Evolutionary conservation across 2,113 vertebrate genomes (phyloP).

Genomic region (Planiliza haematocheilus): DNA sequence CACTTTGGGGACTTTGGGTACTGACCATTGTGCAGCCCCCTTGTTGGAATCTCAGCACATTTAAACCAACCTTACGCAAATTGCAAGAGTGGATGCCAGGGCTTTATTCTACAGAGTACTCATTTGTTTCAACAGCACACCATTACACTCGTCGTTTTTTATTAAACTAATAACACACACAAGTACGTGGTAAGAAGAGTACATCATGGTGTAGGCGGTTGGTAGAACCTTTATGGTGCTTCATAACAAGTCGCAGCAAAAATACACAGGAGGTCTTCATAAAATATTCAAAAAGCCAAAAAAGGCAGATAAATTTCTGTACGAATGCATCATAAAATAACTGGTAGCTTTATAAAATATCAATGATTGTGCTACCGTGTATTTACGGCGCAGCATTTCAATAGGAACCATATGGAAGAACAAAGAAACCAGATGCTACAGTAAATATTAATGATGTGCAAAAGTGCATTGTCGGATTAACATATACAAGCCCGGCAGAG

Average conservation of each 20-base stretch:
- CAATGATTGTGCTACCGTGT: background rate
- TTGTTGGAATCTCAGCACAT: constrained; percentile 7
- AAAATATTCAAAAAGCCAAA: background rate
- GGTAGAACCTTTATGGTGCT: background rate
- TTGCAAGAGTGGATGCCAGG: background rate
- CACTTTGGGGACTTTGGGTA: constrained; percentile 16
- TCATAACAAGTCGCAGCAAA: background rate
- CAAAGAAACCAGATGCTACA: constrained; percentile 47
- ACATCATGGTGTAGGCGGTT: background rate
- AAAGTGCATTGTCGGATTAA: constrained; percentile 35
- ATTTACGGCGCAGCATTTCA: constrained; percentile 13
- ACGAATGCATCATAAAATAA: background rate
- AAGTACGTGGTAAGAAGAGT: background rate
- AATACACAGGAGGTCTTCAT: background rate
- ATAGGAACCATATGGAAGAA: constrained; percentile 34
- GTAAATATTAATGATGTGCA: constrained; percentile 59
- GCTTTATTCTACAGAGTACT: background rate
- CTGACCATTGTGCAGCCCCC: constrained; percentile 7
- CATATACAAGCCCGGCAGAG: constrained; percentile 43
- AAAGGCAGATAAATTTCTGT: background rate
- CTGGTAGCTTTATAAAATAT: background rate
- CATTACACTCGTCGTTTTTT: too few relatives aligned
- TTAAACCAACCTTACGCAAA: constrained; percentile 12
- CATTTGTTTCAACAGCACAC: background rate
- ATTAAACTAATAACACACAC: background rate